phyloP scores from a whole-genome alignment of 2,888 invertebrate genomes.

The Mythimna impura region DNA sequence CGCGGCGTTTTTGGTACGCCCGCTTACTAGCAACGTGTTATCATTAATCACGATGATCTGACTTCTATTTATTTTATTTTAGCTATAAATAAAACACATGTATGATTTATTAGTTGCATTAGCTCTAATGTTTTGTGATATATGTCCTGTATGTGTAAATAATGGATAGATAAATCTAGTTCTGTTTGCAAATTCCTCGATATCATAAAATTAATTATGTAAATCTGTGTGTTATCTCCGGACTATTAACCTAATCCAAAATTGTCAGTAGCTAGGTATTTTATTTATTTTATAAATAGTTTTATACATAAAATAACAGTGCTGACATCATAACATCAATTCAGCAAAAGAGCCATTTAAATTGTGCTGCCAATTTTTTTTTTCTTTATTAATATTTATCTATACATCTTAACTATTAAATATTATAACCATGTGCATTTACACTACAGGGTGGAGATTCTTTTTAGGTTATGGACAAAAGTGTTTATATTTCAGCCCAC shows the following conservation, averaged over 20 bases:
- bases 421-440: no score
- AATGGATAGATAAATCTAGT: slow-evolving; percentile 25
- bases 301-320: no score
- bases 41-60: slow-evolving; percentile 67
- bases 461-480: no score
- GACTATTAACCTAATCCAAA: not conserved
- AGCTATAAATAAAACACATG: slow-evolving; percentile 59
- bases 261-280: no score
- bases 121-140: slow-evolving; percentile 50
- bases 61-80: slow-evolving; percentile 66
- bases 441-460: no score
- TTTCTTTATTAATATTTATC: no score
- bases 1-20: slow-evolving; percentile 66
- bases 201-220: slow-evolving; percentile 3
- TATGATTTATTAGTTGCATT: slow-evolving; percentile 58
- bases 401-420: no score
- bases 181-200: slow-evolving; percentile 1
- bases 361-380: no score
- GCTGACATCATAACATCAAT: no score
- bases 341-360: no score
- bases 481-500: not conserved
- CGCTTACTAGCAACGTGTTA: slow-evolving; percentile 64
- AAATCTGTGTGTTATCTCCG: not conserved
- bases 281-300: no score
- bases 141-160: slow-evolving; percentile 23